Conservation (phyloP, 2,113 vertebrate species). For the Tor tambroides region DNA sequence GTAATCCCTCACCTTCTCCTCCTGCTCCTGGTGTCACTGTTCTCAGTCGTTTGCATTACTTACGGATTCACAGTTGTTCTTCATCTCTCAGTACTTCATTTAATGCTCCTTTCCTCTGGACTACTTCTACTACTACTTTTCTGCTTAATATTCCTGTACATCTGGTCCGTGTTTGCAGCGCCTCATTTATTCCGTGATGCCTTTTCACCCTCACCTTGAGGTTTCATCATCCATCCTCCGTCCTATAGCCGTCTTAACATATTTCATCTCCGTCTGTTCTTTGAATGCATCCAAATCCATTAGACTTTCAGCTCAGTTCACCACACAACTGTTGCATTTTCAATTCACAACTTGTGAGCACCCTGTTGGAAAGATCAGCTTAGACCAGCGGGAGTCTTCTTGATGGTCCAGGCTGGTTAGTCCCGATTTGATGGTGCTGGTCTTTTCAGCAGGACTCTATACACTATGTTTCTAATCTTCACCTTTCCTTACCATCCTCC, state of each 20-base stretch:
- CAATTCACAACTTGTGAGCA: not conserved
- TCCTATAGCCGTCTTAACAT: not conserved
- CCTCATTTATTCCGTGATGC: not conserved
- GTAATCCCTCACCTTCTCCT: conserved; percentile 48
- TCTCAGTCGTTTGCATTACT: not conserved
- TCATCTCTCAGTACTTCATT: not conserved
- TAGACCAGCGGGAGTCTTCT: not conserved
- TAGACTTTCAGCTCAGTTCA: conserved; percentile 9
- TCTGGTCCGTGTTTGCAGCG: not conserved
- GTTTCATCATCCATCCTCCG: not conserved
- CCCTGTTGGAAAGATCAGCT: conserved; percentile 1
- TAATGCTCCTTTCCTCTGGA: not conserved
- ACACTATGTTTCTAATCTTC: not conserved
- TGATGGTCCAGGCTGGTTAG: not conserved
- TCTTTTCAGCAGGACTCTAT: not conserved
- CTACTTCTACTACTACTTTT: not conserved
- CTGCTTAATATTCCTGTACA: not conserved
- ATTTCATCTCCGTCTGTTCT: conserved; percentile 35
- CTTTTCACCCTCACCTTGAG: conserved; percentile 36
- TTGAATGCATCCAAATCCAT: conserved; percentile 21
- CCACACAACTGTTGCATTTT: not conserved
- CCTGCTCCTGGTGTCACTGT: conserved; percentile 33
- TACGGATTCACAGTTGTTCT: not conserved
- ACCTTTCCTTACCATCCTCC: not conserved
- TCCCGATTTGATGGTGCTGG: not conserved